Conservation (phyloP, 2,113 vertebrate species). For the Dicentrarchus labrax region DNA sequence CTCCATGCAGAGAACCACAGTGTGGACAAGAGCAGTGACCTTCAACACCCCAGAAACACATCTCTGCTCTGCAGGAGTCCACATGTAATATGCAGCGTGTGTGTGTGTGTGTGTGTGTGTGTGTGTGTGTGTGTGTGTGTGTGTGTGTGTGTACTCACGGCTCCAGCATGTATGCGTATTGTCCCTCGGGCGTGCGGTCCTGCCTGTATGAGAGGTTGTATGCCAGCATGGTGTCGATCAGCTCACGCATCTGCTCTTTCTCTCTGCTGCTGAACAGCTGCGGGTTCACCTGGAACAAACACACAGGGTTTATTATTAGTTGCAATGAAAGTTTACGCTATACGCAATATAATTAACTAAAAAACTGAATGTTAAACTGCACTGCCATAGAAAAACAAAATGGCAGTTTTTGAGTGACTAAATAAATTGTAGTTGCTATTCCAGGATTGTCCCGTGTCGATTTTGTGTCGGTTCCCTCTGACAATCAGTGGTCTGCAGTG, state of each 20-base stretch:
- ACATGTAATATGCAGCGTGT: not conserved
- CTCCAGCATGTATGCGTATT: constrained; percentile 92
- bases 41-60: constrained; percentile 62
- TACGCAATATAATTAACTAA: no score
- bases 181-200: constrained; percentile 92
- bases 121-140: constrained; percentile 3
- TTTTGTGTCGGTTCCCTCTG: no score
- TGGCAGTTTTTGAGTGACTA: no score
- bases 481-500: no score
- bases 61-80: constrained; percentile 39
- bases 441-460: no score
- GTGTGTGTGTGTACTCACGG: constrained; percentile 88
- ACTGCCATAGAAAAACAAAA: no score
- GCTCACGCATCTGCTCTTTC: constrained; percentile 92
- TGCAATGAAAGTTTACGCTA: not conserved
- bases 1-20: constrained; percentile 47
- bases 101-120: not conserved
- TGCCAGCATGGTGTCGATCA: constrained; percentile 94
- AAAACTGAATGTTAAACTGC: no score
- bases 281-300: constrained; percentile 89
- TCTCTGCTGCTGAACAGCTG: constrained; percentile 95
- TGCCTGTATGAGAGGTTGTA: constrained; percentile 97
- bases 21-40: constrained; percentile 65
- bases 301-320: not conserved
- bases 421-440: no score